Evolutionary conservation across 2,888 invertebrate species (phyloP).

Genomic region (Noctua janthina): DNA sequence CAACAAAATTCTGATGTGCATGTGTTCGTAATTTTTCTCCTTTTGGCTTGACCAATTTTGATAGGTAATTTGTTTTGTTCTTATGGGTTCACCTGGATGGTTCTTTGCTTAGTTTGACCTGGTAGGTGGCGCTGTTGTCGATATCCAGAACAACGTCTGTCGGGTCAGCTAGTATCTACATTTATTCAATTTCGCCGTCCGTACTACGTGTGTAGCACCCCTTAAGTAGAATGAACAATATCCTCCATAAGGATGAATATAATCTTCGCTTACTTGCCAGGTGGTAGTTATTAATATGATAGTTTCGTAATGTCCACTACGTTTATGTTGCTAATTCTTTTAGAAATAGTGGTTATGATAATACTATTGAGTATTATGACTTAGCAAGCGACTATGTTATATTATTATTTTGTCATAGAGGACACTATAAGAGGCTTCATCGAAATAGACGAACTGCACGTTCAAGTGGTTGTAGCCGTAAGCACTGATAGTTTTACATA

Average conservation of each 20-base stretch:
- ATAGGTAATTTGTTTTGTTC: background rate
- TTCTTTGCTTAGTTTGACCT: background rate
- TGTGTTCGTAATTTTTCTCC: background rate
- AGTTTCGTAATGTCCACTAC: background rate
- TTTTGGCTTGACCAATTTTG: background rate
- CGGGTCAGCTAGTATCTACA: background rate
- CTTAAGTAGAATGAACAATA: constrained; percentile 10
- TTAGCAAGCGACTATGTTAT: background rate
- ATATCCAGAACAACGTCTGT: background rate
- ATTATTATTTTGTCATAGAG: background rate
- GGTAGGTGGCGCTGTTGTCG: background rate
- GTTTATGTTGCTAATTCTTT: background rate
- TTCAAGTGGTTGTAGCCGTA: background rate
- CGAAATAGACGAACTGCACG: background rate
- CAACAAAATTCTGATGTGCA: background rate
- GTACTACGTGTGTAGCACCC: background rate
- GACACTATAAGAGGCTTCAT: background rate
- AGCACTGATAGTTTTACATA: background rate
- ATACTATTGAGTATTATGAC: background rate
- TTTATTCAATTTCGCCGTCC: background rate
- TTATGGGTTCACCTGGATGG: background rate
- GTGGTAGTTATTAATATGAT: constrained; percentile 2
- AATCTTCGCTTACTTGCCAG: constrained; percentile 19
- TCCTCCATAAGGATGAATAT: constrained; percentile 32
- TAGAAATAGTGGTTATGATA: background rate